phyloP scores from a whole-genome alignment of 2,797 vertebrate genomes.

The Eptatretus atami region DNA sequence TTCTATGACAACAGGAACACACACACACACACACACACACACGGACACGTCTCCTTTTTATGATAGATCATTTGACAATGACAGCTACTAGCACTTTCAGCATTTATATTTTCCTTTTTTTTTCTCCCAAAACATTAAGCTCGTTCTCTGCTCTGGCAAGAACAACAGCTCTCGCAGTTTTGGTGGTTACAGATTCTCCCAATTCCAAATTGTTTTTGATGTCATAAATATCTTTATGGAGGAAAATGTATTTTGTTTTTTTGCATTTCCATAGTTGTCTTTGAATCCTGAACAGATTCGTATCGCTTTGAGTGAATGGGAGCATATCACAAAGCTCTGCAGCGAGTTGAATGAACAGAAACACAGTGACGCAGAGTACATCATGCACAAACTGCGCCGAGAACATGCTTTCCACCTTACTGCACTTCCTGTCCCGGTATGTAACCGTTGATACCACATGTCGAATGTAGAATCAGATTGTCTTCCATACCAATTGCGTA shows the following conservation, averaged over 20 bases:
- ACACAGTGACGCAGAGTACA: slow-evolving; percentile 37
- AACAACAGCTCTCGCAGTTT: no score
- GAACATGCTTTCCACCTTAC: slow-evolving; percentile 44
- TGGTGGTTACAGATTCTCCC: no score
- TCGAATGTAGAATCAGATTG: neutral
- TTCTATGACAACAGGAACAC: no score
- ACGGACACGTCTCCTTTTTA: no score
- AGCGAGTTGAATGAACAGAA: slow-evolving; percentile 33
- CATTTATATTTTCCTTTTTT: no score
- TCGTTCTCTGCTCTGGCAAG: no score
- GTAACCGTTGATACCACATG: slow-evolving; percentile 9
- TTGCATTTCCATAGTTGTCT: neutral
- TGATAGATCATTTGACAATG: no score
- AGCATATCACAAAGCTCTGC: slow-evolving; percentile 31
- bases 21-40: no score
- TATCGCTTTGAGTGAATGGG: slow-evolving; percentile 48
- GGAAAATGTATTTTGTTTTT: slow-evolving; percentile 1
- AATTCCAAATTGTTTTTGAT: neutral
- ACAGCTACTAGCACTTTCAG: no score
- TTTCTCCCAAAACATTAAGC: no score
- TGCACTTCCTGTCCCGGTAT: slow-evolving; percentile 42
- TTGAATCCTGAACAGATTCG: slow-evolving; percentile 22
- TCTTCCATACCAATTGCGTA: no score
- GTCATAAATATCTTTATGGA: neutral
- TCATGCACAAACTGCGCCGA: slow-evolving; percentile 27